Evolutionary conservation across 35 echinoderm and acorn worm species (phyloP).

Genomic region (Acanthaster planci): DNA sequence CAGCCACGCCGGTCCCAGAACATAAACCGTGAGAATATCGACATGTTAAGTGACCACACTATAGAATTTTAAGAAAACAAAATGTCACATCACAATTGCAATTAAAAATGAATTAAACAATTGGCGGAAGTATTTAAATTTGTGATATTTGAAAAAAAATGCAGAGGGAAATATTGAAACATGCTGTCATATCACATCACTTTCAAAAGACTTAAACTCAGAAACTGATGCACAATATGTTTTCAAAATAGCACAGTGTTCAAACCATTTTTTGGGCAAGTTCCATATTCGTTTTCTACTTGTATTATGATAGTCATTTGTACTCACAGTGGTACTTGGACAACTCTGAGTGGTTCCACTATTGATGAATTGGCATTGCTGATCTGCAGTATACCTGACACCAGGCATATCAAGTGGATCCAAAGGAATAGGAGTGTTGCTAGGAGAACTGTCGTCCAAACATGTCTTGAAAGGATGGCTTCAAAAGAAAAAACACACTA

Average conservation of each 20-base stretch:
- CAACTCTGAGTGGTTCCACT: not conserved
- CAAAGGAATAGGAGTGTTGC: not conserved
- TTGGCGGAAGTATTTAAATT: no score
- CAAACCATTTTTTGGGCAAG: not conserved
- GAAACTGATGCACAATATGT: no score
- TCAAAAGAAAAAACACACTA: not conserved
- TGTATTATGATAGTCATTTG: not conserved
- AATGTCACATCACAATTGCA: not conserved
- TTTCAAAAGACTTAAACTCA: no score
- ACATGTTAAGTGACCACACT: constrained; percentile 27
- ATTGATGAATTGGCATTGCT: not conserved
- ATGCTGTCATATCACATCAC: no score
- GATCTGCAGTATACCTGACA: not conserved
- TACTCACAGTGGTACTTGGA: not conserved
- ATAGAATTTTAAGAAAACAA: not conserved
- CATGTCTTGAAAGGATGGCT: not conserved
- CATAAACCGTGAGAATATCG: not conserved
- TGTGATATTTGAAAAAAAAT: no score
- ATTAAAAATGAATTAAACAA: no score
- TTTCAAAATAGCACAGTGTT: not conserved
- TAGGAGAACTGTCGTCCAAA: not conserved
- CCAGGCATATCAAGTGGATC: not conserved
- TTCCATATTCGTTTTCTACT: not conserved
- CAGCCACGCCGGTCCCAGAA: not conserved
- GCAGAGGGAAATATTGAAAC: no score